Evolutionary conservation across 2,113 vertebrate species (phyloP).

Genomic region (Aegithalos caudatus): DNA sequence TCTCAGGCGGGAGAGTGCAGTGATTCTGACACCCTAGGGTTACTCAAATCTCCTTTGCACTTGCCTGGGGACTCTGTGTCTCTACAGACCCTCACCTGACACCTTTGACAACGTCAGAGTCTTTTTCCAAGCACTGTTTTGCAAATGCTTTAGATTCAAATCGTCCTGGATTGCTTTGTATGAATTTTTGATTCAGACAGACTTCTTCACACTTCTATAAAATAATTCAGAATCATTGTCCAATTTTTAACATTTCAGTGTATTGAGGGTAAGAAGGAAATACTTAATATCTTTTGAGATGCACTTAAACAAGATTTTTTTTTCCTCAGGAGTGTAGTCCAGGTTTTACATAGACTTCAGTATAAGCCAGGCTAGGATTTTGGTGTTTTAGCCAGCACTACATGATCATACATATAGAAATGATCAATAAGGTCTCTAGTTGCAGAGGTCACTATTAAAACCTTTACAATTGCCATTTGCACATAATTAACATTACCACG

Average conservation of each 20-base stretch:
- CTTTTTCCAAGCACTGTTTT: not conserved
- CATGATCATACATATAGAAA: not conserved
- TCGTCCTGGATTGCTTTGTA: not conserved
- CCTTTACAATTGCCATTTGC: conserved; percentile 19
- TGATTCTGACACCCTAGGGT: not conserved
- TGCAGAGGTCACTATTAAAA: conserved; percentile 5
- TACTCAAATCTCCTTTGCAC: not conserved
- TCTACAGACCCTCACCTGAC: not conserved
- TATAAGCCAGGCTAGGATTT: not conserved
- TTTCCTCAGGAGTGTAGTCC: not conserved
- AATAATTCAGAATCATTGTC: not conserved
- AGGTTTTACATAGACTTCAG: not conserved
- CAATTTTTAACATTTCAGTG: not conserved
- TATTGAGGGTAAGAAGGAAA: not conserved
- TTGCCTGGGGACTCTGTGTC: accelerated
- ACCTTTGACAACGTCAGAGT: not conserved
- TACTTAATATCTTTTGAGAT: not conserved
- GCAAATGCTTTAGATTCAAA: not conserved
- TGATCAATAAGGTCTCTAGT: not conserved
- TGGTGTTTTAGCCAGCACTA: not conserved
- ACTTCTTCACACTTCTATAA: not conserved
- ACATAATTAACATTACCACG: not conserved
- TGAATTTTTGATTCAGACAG: not conserved
- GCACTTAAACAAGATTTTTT: not conserved
- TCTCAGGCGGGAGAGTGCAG: too few relatives aligned